These are phyloP conservation scores for Atta colombica DNA, from an alignment of 1,140 invertebrate species.

Conservation along the genomic window DNA sequence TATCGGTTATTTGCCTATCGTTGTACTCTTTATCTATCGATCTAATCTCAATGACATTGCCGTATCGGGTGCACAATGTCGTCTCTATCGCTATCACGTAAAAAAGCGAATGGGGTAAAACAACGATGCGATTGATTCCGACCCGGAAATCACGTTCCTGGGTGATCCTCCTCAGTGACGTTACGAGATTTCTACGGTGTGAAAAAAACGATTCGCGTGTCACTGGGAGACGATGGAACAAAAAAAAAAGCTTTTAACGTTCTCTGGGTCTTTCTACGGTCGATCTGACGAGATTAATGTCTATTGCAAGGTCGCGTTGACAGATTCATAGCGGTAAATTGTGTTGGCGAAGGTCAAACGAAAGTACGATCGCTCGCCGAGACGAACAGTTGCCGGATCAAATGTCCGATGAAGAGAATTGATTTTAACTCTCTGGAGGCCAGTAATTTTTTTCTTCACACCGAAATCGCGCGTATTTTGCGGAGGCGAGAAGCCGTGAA, in stretches of 20 bases:
- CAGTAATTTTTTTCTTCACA: background rate
- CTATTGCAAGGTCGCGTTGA: conserved; percentile 62
- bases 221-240: background rate
- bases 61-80: conserved; percentile 61
- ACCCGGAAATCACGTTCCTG: conserved; percentile 43
- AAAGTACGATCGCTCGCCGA: conserved; percentile 58
- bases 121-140: conserved; percentile 55
- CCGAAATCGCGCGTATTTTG: background rate
- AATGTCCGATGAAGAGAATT: conserved; percentile 47
- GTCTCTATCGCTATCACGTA: conserved; percentile 48
- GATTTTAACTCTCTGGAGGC: conserved; percentile 56
- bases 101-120: conserved; percentile 34
- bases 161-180: background rate
- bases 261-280: conserved; percentile 12
- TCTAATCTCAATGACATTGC: conserved; percentile 67
- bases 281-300: conserved; percentile 62
- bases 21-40: conserved; percentile 44
- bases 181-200: conserved; percentile 24
- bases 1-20: conserved; percentile 63
- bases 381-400: conserved; percentile 46
- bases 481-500: background rate
- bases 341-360: conserved; percentile 63
- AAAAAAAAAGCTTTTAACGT: conserved; percentile 51
- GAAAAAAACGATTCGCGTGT: conserved; percentile 42
- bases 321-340: conserved; percentile 68